Evolutionary conservation across 2,888 invertebrate species (phyloP), one percentile per base, ranked within the genome.

Genomic region (Andrena marginata): DNA sequence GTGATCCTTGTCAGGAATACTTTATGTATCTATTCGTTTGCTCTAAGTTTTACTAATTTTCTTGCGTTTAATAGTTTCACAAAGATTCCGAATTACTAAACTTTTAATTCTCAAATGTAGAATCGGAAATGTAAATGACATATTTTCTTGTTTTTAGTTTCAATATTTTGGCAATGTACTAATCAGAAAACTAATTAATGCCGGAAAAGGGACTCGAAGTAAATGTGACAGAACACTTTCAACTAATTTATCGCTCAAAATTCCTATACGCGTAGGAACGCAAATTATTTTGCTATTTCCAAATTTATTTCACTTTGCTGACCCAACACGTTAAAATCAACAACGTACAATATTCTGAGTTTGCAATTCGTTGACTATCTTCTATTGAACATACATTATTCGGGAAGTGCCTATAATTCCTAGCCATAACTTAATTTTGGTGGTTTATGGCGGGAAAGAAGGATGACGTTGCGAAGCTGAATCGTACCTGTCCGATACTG

Each of bases 351-450:
- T 63, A 20, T 42, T 49, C 63, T 65, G 35, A 65, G 70, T 26
- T 64, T n/a, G 63, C 68, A 20, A 48, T 69, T 64, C 33, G 20
- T 77, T 62, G 42, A 48, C 35, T n/a, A 59, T 29, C 81, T 65
- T 80, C 84, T 62, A 54, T 10, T 48, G 48, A 49, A 33, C 60
- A 76, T 70, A 77, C 71, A 60, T 85, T 80, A 69, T 54, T 69
- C 59, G 80, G 56, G 64, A 77, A 64, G 73, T 82, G 85, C 80
- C 84, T 72, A 63, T 85, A 86, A 86, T 86, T 74, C 54, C 65
- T 23, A 26, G 65, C 49, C 67, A 31, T 79, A 76, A 73, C 72
- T 84, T 84, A 80, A 83, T 80, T 86, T 78, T 8, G 64, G 75
- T 71, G 67, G 74, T 81, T 86, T 79, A 75, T 60, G 54, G 64